Conservation (phyloP, 2,888 invertebrate genomes). For the Lucinisca nassula region DNA sequence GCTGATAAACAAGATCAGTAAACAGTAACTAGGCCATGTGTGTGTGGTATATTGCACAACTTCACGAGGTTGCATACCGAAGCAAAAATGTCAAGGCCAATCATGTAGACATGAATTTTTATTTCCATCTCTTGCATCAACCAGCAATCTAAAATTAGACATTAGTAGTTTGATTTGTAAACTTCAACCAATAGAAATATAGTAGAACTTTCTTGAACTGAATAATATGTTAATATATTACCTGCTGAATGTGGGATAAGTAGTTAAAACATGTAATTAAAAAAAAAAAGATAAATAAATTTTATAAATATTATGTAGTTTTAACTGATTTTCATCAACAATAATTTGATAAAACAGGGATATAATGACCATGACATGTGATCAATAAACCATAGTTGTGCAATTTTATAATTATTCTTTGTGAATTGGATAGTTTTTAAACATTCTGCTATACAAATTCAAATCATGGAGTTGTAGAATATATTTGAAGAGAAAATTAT, state of each 20-base stretch:
- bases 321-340: too few relatives aligned
- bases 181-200: background rate
- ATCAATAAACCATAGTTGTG: too few relatives aligned
- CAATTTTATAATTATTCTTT: too few relatives aligned
- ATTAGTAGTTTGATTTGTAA: slow-evolving; percentile 43
- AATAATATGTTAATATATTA: too few relatives aligned
- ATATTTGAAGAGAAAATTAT: background rate
- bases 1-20: background rate
- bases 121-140: slow-evolving; percentile 56
- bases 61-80: background rate
- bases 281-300: too few relatives aligned
- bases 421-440: too few relatives aligned
- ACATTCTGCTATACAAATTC: too few relatives aligned
- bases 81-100: background rate
- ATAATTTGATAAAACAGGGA: too few relatives aligned
- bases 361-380: too few relatives aligned
- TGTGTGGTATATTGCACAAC: slow-evolving; percentile 2
- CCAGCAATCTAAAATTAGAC: slow-evolving; percentile 57
- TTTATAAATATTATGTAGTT: too few relatives aligned
- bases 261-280: too few relatives aligned
- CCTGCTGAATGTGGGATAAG: too few relatives aligned
- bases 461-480: background rate
- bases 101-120: background rate
- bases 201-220: background rate
- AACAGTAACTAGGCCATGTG: background rate